Evolutionary conservation across 2,888 invertebrate species (phyloP), one percentile per base, ranked within the genome.

Genomic region (Philhelius pedissequus): DNA sequence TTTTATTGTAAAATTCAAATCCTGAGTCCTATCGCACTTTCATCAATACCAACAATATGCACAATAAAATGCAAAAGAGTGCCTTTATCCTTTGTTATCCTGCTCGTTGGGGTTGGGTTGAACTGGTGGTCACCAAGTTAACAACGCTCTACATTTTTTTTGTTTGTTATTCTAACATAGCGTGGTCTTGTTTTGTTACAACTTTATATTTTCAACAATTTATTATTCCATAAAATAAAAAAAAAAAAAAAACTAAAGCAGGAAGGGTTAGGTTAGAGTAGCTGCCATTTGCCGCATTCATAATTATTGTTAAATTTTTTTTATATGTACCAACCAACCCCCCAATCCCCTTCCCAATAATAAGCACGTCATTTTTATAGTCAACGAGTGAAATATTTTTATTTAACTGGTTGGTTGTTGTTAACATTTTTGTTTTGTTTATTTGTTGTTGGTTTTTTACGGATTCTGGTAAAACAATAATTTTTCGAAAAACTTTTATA

Each of bases 1-100:
- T 20, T 62, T 56, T 56, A 69, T 75, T 82, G 73, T 62, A 25
- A 71, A 83, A 69, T 56, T 40, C 76, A 74, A 83, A 74, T 78
- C 76, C 80, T 75, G 71, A 80, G 56, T 75, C 79, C 75, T 79
- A 84, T 84, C 84, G 84, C 84, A 84, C 84, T 84, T 84, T 54
- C 84, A 84, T 84, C 84, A 84, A 84, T 84, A 80, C 79, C 84
- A 80, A 84, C 84, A 84, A 84, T 84, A 80, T 80, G 58, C 60
- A 84, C 80, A 84, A 84, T 84, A 84, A 84, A 84, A 84, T 84
- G 76, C 79, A 84, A 84, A 84, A 84, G 79, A 84, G 75, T 75
- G 80, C 84, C 75, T 79, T 79, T 75, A 75, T 79, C 75, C 79
- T 75, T 84, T 84, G 84, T 84, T 54, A 30, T 50, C 30, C 71